Conservation (phyloP, 1,140 invertebrate species). For the Drosophila sp. region DNA sequence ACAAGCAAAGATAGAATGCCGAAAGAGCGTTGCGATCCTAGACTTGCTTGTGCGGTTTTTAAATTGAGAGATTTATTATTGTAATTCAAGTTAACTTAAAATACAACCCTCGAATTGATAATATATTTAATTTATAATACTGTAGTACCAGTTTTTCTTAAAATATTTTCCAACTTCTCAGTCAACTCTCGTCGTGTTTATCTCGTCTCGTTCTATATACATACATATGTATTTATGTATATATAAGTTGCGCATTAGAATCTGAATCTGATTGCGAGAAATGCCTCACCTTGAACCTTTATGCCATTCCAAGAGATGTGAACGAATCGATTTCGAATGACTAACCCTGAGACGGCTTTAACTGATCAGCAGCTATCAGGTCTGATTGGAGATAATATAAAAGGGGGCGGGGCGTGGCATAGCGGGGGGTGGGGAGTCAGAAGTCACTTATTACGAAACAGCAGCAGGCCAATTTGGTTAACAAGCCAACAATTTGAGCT, state of each 20-base stretch:
- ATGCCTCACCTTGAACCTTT: constrained; percentile 67
- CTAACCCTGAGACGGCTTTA: constrained; percentile 53
- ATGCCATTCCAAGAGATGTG: constrained; percentile 17
- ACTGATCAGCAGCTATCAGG: constrained; percentile 42
- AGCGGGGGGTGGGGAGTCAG: constrained; percentile 5
- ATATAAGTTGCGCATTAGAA: constrained; percentile 48
- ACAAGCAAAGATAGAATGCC: no score
- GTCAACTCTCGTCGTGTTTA: constrained; percentile 20
- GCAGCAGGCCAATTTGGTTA: constrained; percentile 71
- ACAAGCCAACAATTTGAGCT: constrained; percentile 58
- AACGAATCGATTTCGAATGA: constrained; percentile 39
- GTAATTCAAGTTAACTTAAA: no score
- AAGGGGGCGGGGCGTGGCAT: not conserved
- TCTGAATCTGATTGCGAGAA: constrained; percentile 50
- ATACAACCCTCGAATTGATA: no score
- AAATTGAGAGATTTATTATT: no score
- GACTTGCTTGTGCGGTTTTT: no score
- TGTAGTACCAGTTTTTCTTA: not conserved
- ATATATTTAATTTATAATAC: no score
- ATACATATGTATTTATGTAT: not conserved
- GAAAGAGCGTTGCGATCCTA: no score
- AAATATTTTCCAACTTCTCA: not conserved
- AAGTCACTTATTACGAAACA: constrained; percentile 52
- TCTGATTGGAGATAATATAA: constrained; percentile 24
- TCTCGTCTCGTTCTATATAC: constrained; percentile 7